Evolutionary conservation across 2,113 vertebrate genomes (phyloP), one percentile per base, ranked within the genome.

Genomic region (Myotis davidii): DNA sequence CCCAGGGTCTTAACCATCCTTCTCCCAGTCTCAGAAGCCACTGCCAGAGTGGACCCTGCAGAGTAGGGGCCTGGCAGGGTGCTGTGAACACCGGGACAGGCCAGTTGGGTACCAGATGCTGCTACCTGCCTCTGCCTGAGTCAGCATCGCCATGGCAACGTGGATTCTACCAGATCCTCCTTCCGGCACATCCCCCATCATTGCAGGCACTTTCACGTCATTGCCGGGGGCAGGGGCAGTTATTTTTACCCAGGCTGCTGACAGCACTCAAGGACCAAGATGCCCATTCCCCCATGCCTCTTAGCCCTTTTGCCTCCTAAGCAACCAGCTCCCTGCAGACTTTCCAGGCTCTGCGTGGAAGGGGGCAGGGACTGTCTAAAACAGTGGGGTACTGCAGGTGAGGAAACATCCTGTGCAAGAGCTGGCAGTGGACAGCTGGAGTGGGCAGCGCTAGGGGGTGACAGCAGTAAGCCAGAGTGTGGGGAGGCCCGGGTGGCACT

Each of bases 121-220:
- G 16, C 86, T 94, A 94, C 88, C 90, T 95, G 93, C 77, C 85
- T 94, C 77, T 91, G 94, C 77, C 11, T 96, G 96, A 97, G 90
- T 97, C 97, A 97, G 50, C 27, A 48, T 97, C 12, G 1, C 94
- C 95, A 96, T 84, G 92, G 85, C 84, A 94, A 96, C 87, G 0
- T 0, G 6, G 84, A 86, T 95, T 54, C 73, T 83, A 64, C 91
- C 6, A 79, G 97, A 96, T 91, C 89, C 84, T 91, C 56, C 83
- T 39, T 13, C 0, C 0, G 93, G 91, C 85, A 87, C 95, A 84
- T 72, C 77, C 37, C 52, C 27, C 29, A 5, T 90, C 94, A 69
- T 39, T 17, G 32, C 69, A 79, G 77, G 89, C 89, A 81, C 73
- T 5, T 8, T 76, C 87, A 69, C 32, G 74, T 77, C 74, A 52